These are phyloP conservation scores for Sterna hirundo DNA, from an alignment of 2,113 vertebrate genomes.

Conservation along the genomic window DNA sequence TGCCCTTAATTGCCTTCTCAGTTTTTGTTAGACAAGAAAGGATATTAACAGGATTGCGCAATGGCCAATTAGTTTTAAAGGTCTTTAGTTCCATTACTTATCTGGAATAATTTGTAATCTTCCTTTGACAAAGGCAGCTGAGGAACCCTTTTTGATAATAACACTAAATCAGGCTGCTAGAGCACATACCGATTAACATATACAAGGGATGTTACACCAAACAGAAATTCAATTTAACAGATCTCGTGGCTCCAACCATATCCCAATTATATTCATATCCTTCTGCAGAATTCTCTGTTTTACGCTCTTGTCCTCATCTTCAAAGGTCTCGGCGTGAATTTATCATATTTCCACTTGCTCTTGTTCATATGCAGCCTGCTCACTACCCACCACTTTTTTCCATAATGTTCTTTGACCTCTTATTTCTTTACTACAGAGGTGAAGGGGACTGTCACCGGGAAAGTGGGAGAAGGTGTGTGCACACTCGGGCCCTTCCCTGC, in stretches of 20 bases:
- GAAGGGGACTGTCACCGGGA: neutral
- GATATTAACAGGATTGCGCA: slow-evolving; percentile 41
- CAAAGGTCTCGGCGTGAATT: slow-evolving; percentile 1
- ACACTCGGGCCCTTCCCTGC: neutral
- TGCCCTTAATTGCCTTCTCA: slow-evolving; percentile 30
- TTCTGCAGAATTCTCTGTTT: slow-evolving; percentile 4
- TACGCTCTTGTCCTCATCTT: slow-evolving; percentile 20
- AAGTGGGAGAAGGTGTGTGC: neutral
- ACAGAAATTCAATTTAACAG: slow-evolving; percentile 63
- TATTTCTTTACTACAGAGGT: neutral
- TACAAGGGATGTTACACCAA: slow-evolving; percentile 52
- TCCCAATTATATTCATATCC: slow-evolving; percentile 4
- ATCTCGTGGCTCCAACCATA: slow-evolving; percentile 1
- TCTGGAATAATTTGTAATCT: slow-evolving; percentile 68
- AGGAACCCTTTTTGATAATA: slow-evolving; percentile 55
- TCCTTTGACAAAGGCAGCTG: slow-evolving; percentile 47
- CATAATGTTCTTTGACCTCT: neutral
- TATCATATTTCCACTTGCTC: neutral
- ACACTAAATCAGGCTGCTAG: slow-evolving; percentile 53
- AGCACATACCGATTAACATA: slow-evolving; percentile 53
- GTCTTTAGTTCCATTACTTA: slow-evolving; percentile 69
- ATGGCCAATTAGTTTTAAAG: slow-evolving; percentile 67
- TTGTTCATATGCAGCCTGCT: neutral
- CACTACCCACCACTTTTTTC: neutral
- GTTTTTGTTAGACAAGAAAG: slow-evolving; percentile 47